Conservation (phyloP, 2,888 invertebrate genomes). For the Caradrina kadenii region DNA sequence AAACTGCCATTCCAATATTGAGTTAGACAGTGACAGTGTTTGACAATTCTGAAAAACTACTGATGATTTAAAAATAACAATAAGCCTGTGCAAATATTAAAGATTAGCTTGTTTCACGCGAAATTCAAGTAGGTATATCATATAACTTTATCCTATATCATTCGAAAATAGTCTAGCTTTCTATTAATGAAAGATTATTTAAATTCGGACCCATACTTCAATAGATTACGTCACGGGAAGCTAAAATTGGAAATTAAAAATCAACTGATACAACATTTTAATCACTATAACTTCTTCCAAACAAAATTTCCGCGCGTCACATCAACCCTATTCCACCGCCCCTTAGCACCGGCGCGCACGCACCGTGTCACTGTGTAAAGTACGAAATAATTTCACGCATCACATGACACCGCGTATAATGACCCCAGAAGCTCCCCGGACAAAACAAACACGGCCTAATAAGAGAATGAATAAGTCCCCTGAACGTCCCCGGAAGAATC, state of each 20-base stretch:
- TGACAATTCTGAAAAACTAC: too few relatives aligned
- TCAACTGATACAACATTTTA: not conserved
- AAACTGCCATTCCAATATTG: not conserved
- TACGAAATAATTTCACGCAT: slow-evolving; percentile 91
- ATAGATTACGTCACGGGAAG: too few relatives aligned
- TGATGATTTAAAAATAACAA: too few relatives aligned
- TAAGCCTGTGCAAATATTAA: too few relatives aligned
- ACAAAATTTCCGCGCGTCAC: slow-evolving; percentile 35
- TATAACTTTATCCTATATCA: too few relatives aligned
- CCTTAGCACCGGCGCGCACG: slow-evolving; percentile 80
- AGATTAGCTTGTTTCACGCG: too few relatives aligned
- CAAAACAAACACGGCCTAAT: slow-evolving; percentile 86
- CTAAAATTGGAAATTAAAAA: too few relatives aligned
- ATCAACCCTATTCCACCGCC: slow-evolving; percentile 72
- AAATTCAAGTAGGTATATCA: too few relatives aligned
- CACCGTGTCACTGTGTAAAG: slow-evolving; percentile 87
- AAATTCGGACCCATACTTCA: too few relatives aligned
- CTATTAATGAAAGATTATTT: too few relatives aligned
- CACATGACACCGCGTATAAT: slow-evolving; percentile 88
- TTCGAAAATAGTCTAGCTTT: too few relatives aligned
- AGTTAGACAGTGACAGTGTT: too few relatives aligned
- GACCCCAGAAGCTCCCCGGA: slow-evolving; percentile 82
- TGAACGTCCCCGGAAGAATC: slow-evolving; percentile 62
- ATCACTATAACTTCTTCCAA: not conserved
- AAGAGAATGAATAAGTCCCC: slow-evolving; percentile 76